These are phyloP conservation scores for Lasioglossum figueresi DNA, from an alignment of 2,888 invertebrate genomes.

Conservation along the genomic window DNA sequence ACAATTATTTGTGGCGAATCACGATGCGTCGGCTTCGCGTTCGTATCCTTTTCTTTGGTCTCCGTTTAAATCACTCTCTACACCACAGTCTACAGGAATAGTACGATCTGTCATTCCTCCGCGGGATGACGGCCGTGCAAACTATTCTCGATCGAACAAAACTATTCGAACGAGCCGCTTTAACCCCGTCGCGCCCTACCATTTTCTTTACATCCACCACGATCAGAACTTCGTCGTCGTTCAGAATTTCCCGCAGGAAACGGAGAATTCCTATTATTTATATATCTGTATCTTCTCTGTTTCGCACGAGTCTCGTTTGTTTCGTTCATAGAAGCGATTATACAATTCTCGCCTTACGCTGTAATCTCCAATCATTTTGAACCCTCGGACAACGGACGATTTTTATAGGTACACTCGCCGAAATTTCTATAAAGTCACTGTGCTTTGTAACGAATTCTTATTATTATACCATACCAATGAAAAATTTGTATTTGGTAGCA, in stretches of 20 bases:
- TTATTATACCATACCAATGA: too few species aligned
- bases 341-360: too few species aligned
- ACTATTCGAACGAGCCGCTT: conserved; percentile 45
- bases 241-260: not conserved
- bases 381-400: too few species aligned
- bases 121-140: conserved; percentile 51
- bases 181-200: conserved; percentile 21
- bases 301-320: too few species aligned
- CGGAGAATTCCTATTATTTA: not conserved
- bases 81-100: conserved; percentile 47
- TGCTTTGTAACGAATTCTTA: too few species aligned
- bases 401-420: too few species aligned
- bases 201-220: not conserved
- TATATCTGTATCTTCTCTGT: not conserved
- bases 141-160: conserved; percentile 60
- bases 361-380: not conserved
- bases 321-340: too few species aligned
- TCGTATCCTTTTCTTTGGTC: conserved; percentile 39
- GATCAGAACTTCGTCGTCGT: not conserved
- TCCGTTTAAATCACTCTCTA: conserved; percentile 42
- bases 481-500: too few species aligned
- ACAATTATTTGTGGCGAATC: conserved; percentile 27
- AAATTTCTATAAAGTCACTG: too few species aligned
- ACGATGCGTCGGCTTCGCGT: conserved; percentile 25
- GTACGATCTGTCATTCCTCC: conserved; percentile 56